phyloP scores from a whole-genome alignment of 2,888 invertebrate species.

The Dendrolimus houi region DNA sequence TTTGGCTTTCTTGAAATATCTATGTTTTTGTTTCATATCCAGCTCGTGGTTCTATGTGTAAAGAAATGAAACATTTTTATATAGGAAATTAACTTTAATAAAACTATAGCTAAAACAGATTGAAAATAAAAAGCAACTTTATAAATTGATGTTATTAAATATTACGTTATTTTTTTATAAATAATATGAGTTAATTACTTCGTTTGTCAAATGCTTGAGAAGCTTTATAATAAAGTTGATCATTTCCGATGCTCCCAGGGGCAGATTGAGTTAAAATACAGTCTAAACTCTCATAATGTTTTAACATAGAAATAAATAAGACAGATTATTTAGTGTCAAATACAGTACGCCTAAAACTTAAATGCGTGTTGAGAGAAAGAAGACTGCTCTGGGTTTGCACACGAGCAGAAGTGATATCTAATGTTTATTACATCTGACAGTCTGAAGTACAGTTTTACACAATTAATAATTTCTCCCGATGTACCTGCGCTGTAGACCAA shows the following conservation, averaged over 20 bases:
- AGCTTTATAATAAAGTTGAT: not conserved
- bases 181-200: not conserved
- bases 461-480: too few relatives aligned
- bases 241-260: conserved; percentile 8
- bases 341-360: too few relatives aligned
- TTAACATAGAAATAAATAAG: conserved; percentile 10
- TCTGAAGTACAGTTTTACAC: too few relatives aligned
- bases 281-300: not conserved
- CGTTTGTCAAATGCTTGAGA: not conserved
- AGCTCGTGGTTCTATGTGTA: too few relatives aligned
- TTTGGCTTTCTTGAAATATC: not conserved
- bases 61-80: not conserved
- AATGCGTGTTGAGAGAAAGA: too few relatives aligned
- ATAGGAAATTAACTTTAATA: not conserved
- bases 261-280: conserved; percentile 2
- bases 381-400: too few relatives aligned
- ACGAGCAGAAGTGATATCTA: too few relatives aligned
- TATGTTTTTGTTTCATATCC: not conserved
- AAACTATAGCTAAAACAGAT: conserved; percentile 38
- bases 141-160: conserved; percentile 16
- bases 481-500: too few relatives aligned
- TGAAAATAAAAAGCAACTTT: conserved; percentile 43
- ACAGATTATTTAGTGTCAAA: not conserved
- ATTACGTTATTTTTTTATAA: not conserved
- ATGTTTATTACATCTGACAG: too few relatives aligned